Evolutionary conservation across 2,113 vertebrate species (phyloP).

Genomic region (Bothrops jararaca): DNA sequence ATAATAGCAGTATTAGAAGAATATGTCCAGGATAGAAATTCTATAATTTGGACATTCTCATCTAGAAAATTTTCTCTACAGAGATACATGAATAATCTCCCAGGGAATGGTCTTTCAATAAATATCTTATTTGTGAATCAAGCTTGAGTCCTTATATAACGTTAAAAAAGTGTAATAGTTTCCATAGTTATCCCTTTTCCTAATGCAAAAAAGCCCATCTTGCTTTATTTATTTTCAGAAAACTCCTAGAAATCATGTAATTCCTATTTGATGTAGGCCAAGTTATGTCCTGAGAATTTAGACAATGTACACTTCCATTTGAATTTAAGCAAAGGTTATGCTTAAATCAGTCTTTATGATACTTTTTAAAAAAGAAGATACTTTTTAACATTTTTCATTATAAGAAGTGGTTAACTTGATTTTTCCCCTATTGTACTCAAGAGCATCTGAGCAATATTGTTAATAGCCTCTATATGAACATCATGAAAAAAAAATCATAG

Average conservation of each 20-base stretch:
- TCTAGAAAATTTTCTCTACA: neutral
- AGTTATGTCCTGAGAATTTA: neutral
- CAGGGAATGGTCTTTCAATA: neutral
- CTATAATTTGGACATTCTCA: neutral
- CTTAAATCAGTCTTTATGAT: neutral
- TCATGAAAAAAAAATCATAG: neutral
- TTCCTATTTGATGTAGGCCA: neutral
- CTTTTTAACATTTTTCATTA: neutral
- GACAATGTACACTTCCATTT: neutral
- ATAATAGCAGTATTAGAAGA: neutral
- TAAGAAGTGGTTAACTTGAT: neutral
- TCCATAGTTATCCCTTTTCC: neutral
- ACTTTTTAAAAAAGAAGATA: no score
- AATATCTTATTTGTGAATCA: neutral
- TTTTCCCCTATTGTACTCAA: neutral
- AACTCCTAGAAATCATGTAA: neutral
- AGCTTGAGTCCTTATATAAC: neutral
- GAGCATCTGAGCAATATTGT: neutral
- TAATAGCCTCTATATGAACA: neutral
- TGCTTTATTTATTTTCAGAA: neutral
- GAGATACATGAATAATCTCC: neutral
- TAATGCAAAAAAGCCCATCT: neutral
- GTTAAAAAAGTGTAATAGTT: neutral
- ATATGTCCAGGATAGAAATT: neutral
- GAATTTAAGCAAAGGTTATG: neutral